Evolutionary conservation across 2,113 vertebrate species (phyloP).

Genomic region (Oryctolagus cuniculus): mOryCun1.1 NC_091438.1:105729001-105729500

Average conservation of each 20-base stretch:
- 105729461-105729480: background rate
- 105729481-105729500: background rate
- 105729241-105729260: background rate
- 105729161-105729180: background rate
- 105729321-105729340: background rate
- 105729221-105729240: background rate
- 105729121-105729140: background rate
- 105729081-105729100: background rate
- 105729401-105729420: background rate
- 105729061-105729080: background rate
- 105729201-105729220: background rate
- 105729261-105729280: background rate
- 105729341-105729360: background rate
- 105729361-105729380: background rate
- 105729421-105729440: background rate
- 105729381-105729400: background rate
- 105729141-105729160: background rate
- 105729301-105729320: background rate
- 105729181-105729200: background rate
- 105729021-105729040: background rate
- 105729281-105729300: background rate
- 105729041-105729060: background rate
- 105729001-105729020: conserved; percentile 22
- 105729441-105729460: background rate
- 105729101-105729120: background rate